Evolutionary conservation across 2,113 vertebrate genomes (phyloP), one percentile per base, ranked within the genome.

Genomic region (Neotragus pygmaeus): DNA sequence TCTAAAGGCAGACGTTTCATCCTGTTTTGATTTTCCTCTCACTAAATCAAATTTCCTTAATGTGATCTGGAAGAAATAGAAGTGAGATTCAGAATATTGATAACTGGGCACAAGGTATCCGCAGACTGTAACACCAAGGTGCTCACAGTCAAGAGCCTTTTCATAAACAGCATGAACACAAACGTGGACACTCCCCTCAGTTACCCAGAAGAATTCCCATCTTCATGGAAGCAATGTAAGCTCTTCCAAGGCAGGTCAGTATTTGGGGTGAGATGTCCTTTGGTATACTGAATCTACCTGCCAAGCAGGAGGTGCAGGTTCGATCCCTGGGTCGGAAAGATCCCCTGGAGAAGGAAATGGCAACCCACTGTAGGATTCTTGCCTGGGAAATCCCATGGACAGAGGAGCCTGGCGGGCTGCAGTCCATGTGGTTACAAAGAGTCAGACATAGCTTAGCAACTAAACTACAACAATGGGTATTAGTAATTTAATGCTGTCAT

Each of bases 161-260:
- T 45, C 25, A 49, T 30, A 43, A 33, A 49, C 36, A 62, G 47
- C 33, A 45, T 43, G 33, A 49, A 49, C n/a, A 28, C 53, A 30
- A 11, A 13, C 0, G 3, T 12, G 39, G 30, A 53, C 2, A 23
- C 10, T 45, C 33, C 8, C 21, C 28, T 47, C 7, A 6, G 1
- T 15, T 27, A 45, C 3, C 8, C 33, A 36, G n/a, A 64, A 36
- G 17, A 66, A 23, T 5, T 5, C 7, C 19, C 33, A 2, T 43
- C 27, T 5, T 86, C 64, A 39, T 16, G 5, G 2, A 28, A 81
- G 13, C 53, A 25, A 23, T 13, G 17, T 6, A 7, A 45, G 53
- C n/a, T 83, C 28, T 60, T 45, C 7, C 9, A 53, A 36, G 49
- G 28, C 77, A 75, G 36, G 55, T 6, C 43, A 25, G 0, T 51